Evolutionary conservation across 2,888 invertebrate species (phyloP).

Genomic region (Homarus gammarus): DNA sequence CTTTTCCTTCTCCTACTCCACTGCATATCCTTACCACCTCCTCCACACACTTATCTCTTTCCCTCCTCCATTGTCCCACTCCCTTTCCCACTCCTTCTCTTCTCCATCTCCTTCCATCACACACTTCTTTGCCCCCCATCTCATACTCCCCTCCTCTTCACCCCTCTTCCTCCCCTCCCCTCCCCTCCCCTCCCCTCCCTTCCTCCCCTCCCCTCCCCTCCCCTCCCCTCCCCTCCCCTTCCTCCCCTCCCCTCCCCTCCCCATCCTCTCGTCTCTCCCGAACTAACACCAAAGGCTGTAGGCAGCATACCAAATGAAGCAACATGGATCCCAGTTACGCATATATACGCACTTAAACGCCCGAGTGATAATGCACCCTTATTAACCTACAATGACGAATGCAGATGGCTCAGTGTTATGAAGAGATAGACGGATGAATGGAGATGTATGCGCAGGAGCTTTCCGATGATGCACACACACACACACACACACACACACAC

Average conservation of each 20-base stretch:
- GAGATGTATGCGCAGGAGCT: neutral
- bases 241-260: constrained; percentile 21
- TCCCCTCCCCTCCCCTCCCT: neutral
- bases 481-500: constrained; percentile 26
- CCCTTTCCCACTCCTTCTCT: neutral
- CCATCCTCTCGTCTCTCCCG: neutral
- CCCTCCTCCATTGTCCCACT: neutral
- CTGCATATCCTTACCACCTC: neutral
- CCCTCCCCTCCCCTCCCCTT: neutral
- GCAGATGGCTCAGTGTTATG: no score
- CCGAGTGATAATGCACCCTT: neutral
- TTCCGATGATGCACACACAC: constrained; percentile 11
- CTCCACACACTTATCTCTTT: no score
- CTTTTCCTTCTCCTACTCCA: neutral
- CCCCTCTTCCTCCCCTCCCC: neutral
- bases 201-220: neutral
- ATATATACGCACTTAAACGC: neutral
- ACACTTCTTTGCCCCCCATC: no score
- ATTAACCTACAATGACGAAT: neutral
- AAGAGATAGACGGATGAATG: no score
- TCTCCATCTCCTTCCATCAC: neutral
- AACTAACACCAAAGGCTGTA: constrained; percentile 22
- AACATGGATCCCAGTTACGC: neutral
- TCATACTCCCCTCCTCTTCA: neutral
- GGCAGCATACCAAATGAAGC: constrained; percentile 45